Base-by-base conservation (phyloP, 1,140 invertebrate species). In the Reticulitermes speratus region DNA sequence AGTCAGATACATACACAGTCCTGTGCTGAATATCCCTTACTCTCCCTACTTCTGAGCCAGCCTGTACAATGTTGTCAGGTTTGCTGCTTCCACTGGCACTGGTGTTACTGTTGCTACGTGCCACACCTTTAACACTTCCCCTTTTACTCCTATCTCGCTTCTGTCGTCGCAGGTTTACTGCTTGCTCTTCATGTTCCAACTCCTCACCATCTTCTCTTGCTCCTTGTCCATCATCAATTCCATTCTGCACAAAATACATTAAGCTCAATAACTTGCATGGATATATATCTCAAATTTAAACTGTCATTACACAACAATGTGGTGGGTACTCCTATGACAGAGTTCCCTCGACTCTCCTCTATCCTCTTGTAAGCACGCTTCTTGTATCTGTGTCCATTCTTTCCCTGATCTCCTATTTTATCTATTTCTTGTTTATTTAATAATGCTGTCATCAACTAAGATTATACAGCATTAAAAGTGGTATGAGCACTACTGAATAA, bases 51-150 rank as follows among this genome's bases (percentile, higher is more conserved):
- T 75, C 83, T 21, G 52, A 45, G 30, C 44, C 45, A 25, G 75
- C 75, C 65, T 85, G 84, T 25, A 45, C 38, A 23, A 87, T 87
- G 75, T 87, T 87, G 48, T 87, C 86, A 75, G 84, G 86, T 82
- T 86, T 86, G n/a, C 44, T 86, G 45, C 44, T 75, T 30, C 84
- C 45, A 48, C 82, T 83, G 23, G 48, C 45, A 45, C 83, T 84
- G 23, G 83, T 52, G 23, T 45, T 84, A 19, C 83, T 84, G 30
- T 84, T 84, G 30, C 44, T 84, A 48, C 83, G 48, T n/a, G 83
- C 25, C 3, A 59, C 44, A 48, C 83, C 19, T 30, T 32, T 25
- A 3, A 84, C 45, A 84, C 83, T 84, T 6, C 48, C 3, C 19
- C 83, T 21, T 59, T 30, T 84, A 11, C 83, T 52, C 30, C 55